Evolutionary conservation across 2,888 invertebrate species (phyloP), one percentile per base, ranked within the genome.

Genomic region (Drosophila sordidula): DNA sequence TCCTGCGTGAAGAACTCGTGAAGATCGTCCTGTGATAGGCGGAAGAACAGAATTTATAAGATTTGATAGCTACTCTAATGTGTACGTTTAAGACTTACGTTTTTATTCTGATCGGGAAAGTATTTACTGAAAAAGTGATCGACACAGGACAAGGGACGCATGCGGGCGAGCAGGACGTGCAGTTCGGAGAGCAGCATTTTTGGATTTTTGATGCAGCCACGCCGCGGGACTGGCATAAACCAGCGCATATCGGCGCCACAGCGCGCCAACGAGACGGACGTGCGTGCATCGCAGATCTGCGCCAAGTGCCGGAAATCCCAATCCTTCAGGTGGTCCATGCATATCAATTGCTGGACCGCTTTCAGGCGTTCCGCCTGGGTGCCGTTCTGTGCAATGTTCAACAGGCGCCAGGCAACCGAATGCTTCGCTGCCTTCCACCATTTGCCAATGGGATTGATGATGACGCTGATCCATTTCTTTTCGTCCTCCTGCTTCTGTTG

Each of bases 191-290:
- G 78, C 6, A 92, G 71, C 36, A 89, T 70, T 70, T 92, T 92
- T 0, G 92, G 92, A 80, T 92, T 91, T 55, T 91, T 91, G 14
- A 91, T 89, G 51, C 91, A 89, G 6, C 92, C 92, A 66, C 93
- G 93, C 45, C 94, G 92, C 0, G 95, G 95, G 4, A 96, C 95
- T 8, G 95, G 95, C 39, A 96, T 91, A 89, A 98, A 97, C 90
- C 96, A 95, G 55, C 96, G 93, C 12, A 94, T 92, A 92, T 97
- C 96, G 3, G 94, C 95, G 41, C 94, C 94, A 2, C 95, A 95
- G 3, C 97, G 93, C 0, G 98, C 97, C 52, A 98, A 93, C 2
- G 95, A 94, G 0, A 97, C 94, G 2, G 96, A 95, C 0, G 97
- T 97, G 76, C 94, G 93, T 46, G 94, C 94, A 92, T 97, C 96